phyloP scores from a whole-genome alignment of 2,888 invertebrate species.

The Barypeithes pellucidus region DNA sequence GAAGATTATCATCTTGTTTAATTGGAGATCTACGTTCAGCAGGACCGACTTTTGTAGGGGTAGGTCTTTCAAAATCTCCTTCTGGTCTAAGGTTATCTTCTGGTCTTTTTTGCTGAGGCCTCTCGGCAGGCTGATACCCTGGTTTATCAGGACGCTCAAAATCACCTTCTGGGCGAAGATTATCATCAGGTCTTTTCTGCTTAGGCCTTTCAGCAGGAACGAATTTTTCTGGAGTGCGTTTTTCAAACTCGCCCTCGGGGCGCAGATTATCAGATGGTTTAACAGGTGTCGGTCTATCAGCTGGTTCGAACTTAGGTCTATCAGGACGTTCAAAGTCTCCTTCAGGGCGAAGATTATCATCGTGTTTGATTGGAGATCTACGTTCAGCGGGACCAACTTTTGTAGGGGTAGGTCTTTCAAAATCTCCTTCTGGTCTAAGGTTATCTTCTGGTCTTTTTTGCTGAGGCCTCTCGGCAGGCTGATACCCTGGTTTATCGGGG shows the following conservation, averaged over 20 bases:
- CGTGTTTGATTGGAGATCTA: constrained; percentile 69
- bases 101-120: constrained; percentile 63
- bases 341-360: constrained; percentile 71
- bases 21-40: constrained; percentile 63
- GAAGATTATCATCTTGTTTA: constrained; percentile 71
- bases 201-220: constrained; percentile 68
- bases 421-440: constrained; percentile 74
- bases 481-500: constrained; percentile 62
- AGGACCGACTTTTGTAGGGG: constrained; percentile 68
- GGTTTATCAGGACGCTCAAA: constrained; percentile 68
- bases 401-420: constrained; percentile 68
- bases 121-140: constrained; percentile 63
- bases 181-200: constrained; percentile 72
- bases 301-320: constrained; percentile 65
- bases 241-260: constrained; percentile 72
- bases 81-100: constrained; percentile 78
- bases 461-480: constrained; percentile 69
- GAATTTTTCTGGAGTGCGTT: constrained; percentile 63
- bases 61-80: constrained; percentile 73
- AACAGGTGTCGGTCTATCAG: constrained; percentile 63
- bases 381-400: constrained; percentile 66
- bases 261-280: constrained; percentile 71
- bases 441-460: constrained; percentile 72
- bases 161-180: constrained; percentile 73
- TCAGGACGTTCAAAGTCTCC: constrained; percentile 70